Conservation (phyloP, 2,113 vertebrate species). For the Brachyhypopomus gauderio region DNA sequence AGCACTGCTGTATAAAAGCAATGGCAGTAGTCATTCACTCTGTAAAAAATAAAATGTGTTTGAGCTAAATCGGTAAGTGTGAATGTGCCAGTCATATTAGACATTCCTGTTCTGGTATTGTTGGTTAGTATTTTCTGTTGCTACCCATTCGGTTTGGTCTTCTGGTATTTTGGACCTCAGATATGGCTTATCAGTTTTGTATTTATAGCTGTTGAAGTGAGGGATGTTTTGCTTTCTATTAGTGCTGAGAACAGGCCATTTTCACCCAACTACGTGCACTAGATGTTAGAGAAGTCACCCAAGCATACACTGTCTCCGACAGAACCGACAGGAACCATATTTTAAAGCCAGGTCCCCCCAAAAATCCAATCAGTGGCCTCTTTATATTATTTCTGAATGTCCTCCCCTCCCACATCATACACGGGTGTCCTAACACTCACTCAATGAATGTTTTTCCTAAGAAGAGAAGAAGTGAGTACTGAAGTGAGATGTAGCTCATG, state of each 20-base stretch:
- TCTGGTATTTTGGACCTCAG: too few species aligned
- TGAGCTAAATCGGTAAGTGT: too few species aligned
- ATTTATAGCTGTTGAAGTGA: neutral
- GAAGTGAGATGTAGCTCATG: neutral
- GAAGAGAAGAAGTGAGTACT: neutral
- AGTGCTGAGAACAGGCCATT: slow-evolving; percentile 4
- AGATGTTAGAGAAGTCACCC: slow-evolving; percentile 3
- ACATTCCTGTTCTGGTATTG: too few species aligned
- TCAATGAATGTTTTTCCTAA: neutral
- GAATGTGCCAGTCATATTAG: too few species aligned
- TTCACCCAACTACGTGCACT: neutral
- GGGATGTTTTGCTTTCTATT: neutral
- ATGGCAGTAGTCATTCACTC: too few species aligned
- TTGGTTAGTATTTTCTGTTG: too few species aligned
- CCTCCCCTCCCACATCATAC: too few species aligned
- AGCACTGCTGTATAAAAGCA: too few species aligned
- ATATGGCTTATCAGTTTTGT: too few species aligned
- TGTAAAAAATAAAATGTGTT: too few species aligned
- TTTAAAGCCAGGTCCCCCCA: neutral
- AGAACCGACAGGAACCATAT: slow-evolving; percentile 2
- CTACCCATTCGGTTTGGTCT: too few species aligned
- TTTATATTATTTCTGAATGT: neutral
- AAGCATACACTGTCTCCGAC: neutral
- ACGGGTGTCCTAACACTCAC: neutral
- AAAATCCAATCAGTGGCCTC: neutral